A percentile compares a stretch with the other conserved stretches of the same genome.
These are phyloP conservation scores for Forbesichthys agassizii DNA, from an alignment of 2,113 vertebrate species.

Conservation along the genomic window DNA sequence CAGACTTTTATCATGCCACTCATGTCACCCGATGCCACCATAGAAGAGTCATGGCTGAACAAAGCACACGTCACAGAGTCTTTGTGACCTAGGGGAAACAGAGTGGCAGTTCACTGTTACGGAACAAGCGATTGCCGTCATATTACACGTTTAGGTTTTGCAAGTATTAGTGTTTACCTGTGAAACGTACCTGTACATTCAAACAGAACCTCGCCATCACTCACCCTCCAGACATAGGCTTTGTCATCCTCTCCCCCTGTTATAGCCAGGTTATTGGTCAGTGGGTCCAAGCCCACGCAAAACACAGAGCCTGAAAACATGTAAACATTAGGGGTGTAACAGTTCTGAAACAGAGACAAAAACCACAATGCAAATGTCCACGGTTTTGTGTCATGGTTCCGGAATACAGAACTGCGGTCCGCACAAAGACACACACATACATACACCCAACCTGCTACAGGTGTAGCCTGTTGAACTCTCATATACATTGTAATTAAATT, in stretches of 20 bases:
- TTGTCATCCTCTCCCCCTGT: constrained; percentile 94
- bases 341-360: too few relatives aligned
- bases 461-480: too few relatives aligned
- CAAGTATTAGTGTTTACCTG: not conserved
- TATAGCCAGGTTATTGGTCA: constrained; percentile 85
- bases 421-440: too few relatives aligned
- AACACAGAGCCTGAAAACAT: constrained; percentile 84
- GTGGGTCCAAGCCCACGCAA: constrained; percentile 90
- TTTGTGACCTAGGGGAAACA: constrained; percentile 84
- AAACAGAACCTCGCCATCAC: constrained; percentile 87
- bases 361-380: too few relatives aligned
- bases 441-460: too few relatives aligned
- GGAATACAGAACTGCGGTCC: too few relatives aligned
- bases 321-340: too few relatives aligned
- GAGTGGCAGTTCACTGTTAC: not conserved
- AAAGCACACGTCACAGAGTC: constrained; percentile 90
- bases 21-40: constrained; percentile 95
- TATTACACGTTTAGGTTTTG: not conserved
- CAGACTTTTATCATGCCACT: constrained; percentile 95
- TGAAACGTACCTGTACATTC: constrained; percentile 86
- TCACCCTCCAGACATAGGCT: constrained; percentile 90
- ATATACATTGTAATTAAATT: too few relatives aligned
- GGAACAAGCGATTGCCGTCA: not conserved
- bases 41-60: constrained; percentile 89
- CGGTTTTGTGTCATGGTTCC: too few relatives aligned